Percentiles rank a stretch among this genome's conserved stretches.
Conservation (phyloP, 1,140 invertebrate species). For the Conus betulinus region DNA sequence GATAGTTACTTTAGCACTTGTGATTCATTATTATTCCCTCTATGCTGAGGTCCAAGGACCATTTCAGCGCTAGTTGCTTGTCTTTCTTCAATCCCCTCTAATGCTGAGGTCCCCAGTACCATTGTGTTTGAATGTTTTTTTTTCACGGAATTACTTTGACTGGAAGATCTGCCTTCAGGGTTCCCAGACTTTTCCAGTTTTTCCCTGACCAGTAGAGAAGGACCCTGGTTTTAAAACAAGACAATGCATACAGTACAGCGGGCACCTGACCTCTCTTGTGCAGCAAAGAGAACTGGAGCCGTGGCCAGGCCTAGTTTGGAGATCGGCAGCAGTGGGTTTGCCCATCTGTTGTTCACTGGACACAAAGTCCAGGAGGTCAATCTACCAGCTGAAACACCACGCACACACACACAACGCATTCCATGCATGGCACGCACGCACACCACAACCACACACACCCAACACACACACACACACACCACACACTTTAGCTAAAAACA, state of each 20-base stretch:
- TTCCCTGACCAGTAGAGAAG: background rate
- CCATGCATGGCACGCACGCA: no score
- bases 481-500: no score
- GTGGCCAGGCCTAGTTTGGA: slow-evolving; percentile 84
- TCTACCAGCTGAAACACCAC: slow-evolving; percentile 84
- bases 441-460: no score
- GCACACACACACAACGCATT: background rate
- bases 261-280: slow-evolving; percentile 66
- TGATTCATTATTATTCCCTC: no score
- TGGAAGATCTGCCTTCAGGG: background rate
- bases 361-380: slow-evolving; percentile 97
- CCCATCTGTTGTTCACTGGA: slow-evolving; percentile 94
- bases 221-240: background rate
- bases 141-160: background rate
- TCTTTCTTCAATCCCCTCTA: no score
- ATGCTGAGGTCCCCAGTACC: no score
- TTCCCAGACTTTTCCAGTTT: no score
- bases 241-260: background rate
- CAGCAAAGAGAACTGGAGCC: slow-evolving; percentile 77
- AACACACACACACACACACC: background rate
- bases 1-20: no score
- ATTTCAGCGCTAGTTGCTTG: no score
- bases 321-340: slow-evolving; percentile 95
- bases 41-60: no score
- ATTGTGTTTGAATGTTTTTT: no score